Evolutionary conservation across 2,888 invertebrate species (phyloP), one percentile per base, ranked within the genome.

Genomic region (Tetramorium bicarinatum): DNA sequence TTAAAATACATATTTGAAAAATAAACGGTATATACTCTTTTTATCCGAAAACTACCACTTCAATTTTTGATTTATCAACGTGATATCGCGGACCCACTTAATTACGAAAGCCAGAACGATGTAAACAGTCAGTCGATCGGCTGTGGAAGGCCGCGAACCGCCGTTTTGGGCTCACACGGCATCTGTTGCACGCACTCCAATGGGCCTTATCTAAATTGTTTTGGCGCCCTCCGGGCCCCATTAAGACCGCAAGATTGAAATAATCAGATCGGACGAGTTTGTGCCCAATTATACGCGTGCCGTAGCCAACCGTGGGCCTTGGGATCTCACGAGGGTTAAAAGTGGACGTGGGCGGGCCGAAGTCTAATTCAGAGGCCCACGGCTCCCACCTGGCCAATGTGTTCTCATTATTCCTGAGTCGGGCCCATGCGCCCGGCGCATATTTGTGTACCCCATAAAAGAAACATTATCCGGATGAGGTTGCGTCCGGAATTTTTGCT

Each of bases 141-240:
- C 29, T n/a, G 29, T 83, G 49, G n/a, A 79, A 52, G 59, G 64
- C 15, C 21, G 38, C n/a, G 49, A 59, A 49, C 29, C 38, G 41
- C 67, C 59, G 54, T 59, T 74, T 67, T 44, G 25, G 52, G 79
- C 41, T 47, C 59, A 56, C 54, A 56, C n/a, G 75, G 79, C 89
- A 88, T 84, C 86, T 87, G 86, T 84, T 86, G 41, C 61, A 38
- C 64, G 71, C 49, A 4, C 21, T 69, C 61, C 29, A 41, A 59
- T 25, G 52, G 34, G 34, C 25, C 80, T 89, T 90, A 87, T 89
- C 90, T 89, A 85, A 90, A 90, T 90, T 86, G 85, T 82, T 89
- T 90, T 80, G 74, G 81, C 90, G 79, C 86, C 83, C 89, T 81
- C 67, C 62, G 61, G 71, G 74, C 44, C 84, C 87, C 74, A 87